Evolutionary conservation across 2,888 invertebrate species (phyloP), one percentile per base, ranked within the genome.

Genomic region (Drosophila borealis): DNA sequence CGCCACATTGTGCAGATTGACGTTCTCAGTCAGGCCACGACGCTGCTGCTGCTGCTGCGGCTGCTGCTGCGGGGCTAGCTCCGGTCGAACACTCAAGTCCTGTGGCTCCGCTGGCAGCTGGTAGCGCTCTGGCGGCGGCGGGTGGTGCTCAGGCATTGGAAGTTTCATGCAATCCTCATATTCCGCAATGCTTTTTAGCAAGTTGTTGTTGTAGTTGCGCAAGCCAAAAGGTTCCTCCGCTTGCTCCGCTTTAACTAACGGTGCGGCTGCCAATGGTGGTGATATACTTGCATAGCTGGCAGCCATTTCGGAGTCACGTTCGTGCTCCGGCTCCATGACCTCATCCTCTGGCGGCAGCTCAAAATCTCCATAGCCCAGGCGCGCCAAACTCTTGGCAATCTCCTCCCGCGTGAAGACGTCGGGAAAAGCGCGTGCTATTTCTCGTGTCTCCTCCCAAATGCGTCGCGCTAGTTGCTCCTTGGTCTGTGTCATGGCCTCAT

Each of bases 371-470:
- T 91, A 91, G 3, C 91, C 91, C 46, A 91, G 67, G 0, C 91
- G 87, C 0, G 86, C 87, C 41, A 91, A 60, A 25, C 91, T 91
- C 44, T 88, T 90, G 14, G 91, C 91, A 4, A 91, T 91, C 60
- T 91, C 91, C 64, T 91, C 91, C 13, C 91, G 86, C 1, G 91
- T 91, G 5, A 91, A 91, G 0, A 91, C 91, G 61, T 91, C 91
- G 3, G 91, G 91, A 74, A 91, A 91, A n/a, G 91, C 90, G 0
- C 89, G 88, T 0, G 91, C 91, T 10, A 91, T 91, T 33, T 91
- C 91, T 1, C 91, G 89, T 0, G 91, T 91, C 60, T 91, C 91
- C 62, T 90, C 89, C 88, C 90, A 91, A 42, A 91, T 91, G 57
- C 91, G 90, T 0, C 88, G 89, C 0, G 90, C 91, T 25, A 91